These are phyloP conservation scores for Dasyornis broadbenti DNA, from an alignment of 2,113 vertebrate species.

Conservation along the genomic window DNA sequence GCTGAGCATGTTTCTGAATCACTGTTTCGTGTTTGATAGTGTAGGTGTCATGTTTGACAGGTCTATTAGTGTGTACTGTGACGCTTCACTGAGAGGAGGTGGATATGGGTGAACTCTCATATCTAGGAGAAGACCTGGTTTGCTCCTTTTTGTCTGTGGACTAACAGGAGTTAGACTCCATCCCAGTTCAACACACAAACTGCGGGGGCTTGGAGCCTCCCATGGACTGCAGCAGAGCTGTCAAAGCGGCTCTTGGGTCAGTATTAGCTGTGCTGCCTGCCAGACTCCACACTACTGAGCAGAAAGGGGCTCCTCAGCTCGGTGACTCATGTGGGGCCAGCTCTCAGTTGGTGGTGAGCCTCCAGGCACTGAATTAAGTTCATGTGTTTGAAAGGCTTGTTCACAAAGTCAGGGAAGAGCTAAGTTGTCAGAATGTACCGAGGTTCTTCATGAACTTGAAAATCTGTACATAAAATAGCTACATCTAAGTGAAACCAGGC, in stretches of 20 bases:
- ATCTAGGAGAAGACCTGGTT: neutral
- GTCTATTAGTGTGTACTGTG: neutral
- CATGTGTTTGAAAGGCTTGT: neutral
- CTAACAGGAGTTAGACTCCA: neutral
- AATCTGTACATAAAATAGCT: neutral
- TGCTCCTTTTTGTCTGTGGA: neutral
- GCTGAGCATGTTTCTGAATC: neutral
- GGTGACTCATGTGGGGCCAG: neutral
- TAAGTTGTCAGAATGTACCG: neutral
- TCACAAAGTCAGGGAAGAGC: neutral
- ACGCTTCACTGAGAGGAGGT: neutral
- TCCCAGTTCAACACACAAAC: neutral
- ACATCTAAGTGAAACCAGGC: neutral
- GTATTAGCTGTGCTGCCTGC: neutral
- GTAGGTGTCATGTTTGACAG: neutral
- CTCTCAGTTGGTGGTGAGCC: neutral
- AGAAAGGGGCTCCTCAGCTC: neutral
- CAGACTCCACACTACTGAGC: neutral
- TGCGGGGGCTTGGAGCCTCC: neutral
- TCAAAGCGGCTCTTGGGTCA: neutral
- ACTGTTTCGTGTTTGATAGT: neutral
- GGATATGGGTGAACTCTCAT: accelerated
- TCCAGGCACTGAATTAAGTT: neutral
- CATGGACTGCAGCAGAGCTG: neutral
- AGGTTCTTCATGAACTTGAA: neutral